Evolutionary conservation across 2,113 vertebrate species (phyloP), one percentile per base, ranked within the genome.

Genomic region (Semicossyphus pulcher): DNA sequence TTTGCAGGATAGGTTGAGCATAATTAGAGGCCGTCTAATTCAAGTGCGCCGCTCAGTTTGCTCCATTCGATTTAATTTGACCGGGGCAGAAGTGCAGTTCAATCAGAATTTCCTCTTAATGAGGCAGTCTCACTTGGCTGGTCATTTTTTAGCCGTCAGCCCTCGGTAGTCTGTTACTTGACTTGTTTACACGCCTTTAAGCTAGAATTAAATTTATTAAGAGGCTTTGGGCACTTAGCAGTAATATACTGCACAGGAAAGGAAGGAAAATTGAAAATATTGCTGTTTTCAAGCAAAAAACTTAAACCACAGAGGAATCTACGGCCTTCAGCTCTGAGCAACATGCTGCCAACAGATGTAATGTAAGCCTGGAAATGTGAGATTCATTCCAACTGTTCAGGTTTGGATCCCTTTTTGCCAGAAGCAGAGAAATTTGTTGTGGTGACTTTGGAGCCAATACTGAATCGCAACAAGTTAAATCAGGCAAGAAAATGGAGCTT

Each of bases 71-170:
- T 72, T 53, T 60, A 16, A 76, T 76, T 56, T 72, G 56, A 76
- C 36, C 48, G 14, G 4, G 23, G 56, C 61, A 64, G 20, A 51
- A 48, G 60, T 42, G 49, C 66, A 37, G 61, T 67, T 69, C 66
- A 63, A 52, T 78, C 74, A 41, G 61, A 75, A 66, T 66, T 57
- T 37, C 21, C 9, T 49, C 23, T 52, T 51, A 78, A 74, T 85
- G 53, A 66, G 63, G 26, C 39, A 2, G 29, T 41, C 26, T 39
- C 51, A 48, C 12, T 41, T 51, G 34, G 48, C 60, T 53, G 44
- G 53, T 51, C 47, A n/a, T 28, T 37, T 71, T 57, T 29, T 31
- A 21, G 41, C 47, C 11, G 4, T n/a, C 34, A 25, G 34, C 63
- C 31, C 21, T 32, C 10, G 53, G 8, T 36, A 18, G 32, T 37